Conservation (phyloP, 2,797 vertebrate species). For the Cuculus canorus region DNA sequence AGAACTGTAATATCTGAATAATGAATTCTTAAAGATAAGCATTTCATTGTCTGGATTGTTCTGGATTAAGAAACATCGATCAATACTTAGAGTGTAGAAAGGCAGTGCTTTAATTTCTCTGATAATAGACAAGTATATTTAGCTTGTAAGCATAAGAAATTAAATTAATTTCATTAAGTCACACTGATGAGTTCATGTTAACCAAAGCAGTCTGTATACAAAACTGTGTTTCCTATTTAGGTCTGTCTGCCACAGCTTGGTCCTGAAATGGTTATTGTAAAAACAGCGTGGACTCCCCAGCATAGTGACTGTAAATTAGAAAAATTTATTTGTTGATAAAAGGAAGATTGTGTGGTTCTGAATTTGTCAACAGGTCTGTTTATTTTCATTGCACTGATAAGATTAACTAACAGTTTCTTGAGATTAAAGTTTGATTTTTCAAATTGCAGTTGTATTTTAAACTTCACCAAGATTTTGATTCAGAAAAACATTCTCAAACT, state of each 20-base stretch:
- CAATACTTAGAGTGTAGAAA: not conserved
- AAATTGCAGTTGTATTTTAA: not conserved
- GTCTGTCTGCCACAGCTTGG: not conserved
- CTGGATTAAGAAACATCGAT: not conserved
- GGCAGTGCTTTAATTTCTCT: not conserved
- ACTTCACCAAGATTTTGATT: not conserved
- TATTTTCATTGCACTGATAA: not conserved
- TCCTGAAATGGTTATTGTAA: not conserved
- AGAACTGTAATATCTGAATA: not conserved
- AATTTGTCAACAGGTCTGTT: not conserved
- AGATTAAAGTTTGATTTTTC: not conserved
- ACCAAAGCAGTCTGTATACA: not conserved
- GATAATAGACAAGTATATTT: not conserved
- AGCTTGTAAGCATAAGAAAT: not conserved
- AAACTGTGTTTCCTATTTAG: not conserved
- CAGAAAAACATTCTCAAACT: not conserved
- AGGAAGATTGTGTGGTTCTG: not conserved
- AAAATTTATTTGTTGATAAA: not conserved
- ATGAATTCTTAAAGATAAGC: not conserved
- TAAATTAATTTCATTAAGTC: not conserved
- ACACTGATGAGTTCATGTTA: not conserved
- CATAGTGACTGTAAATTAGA: not conserved
- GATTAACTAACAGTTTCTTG: not conserved
- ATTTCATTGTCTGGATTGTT: not conserved
- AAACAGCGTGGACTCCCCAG: not conserved